Base-by-base conservation (phyloP, 1,140 invertebrate genomes). In the Bombus ignitus region DNA sequence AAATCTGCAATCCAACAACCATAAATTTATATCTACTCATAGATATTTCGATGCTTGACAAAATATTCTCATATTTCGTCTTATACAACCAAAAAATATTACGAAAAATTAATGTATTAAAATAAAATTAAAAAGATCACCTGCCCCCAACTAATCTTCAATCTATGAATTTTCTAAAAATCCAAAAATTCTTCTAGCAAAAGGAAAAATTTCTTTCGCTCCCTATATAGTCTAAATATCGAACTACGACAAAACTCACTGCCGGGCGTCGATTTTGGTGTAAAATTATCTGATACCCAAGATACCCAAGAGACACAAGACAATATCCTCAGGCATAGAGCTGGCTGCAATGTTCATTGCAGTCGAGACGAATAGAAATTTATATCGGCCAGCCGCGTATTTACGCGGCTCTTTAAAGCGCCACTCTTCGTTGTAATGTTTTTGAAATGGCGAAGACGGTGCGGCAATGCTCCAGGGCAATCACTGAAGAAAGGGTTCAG, bases 301-400 rank as follows among this genome's bases (percentile, higher is more conserved):
- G 2, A 39, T 25, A n/a, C 1, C 71, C 13, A 22, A 44, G 12
- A 53, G n/a, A 13, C 9, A 12, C 13, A 2, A 59, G 18, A 44
- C 10, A 3, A 9, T 44, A 25, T 13, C 42, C n/a, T 32, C 12
- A 3, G 13, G 47, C 53, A 8, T 25, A 25, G 9, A 1, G 28
- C 28, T 59, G 44, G 47, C 13, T 6, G 68, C 35, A 18, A 28
- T n/a, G 18, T 37, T 42, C 66, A 9, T 25, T 8, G 68, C 44
- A 47, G 8, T 39, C 44, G 47, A 39, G 53, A 73, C 53, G 57
- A 81, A 72, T 73, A 37, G 47, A 73, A 81, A 73, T 81, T 81
- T 81, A 62, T 81, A 81, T 73, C 70, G 47, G 44, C 35, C 32
- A 42, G 22, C 47, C n/a, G 25, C 13, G 37, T 72, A 72, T 71